phyloP scores from a whole-genome alignment of 2,888 invertebrate genomes.

The Nephrocerus scutellatus region DNA sequence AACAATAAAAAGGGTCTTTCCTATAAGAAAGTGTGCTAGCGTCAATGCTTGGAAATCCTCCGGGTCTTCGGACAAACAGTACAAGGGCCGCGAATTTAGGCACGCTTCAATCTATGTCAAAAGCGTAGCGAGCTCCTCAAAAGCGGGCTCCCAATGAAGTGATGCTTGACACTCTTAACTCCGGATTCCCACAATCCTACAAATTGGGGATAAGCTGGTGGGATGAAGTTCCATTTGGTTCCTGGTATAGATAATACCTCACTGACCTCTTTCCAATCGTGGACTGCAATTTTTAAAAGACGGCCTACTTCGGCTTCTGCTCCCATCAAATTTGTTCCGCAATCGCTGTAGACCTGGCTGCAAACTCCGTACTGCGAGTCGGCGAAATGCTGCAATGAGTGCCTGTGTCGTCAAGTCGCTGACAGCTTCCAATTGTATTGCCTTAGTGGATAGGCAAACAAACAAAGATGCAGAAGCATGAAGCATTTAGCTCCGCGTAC shows the following conservation, averaged over 20 bases:
- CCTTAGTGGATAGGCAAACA: constrained; percentile 25
- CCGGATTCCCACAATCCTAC: constrained; percentile 14
- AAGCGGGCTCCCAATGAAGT: constrained; percentile 2
- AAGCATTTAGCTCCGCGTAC: constrained; percentile 17
- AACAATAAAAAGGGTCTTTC: constrained; percentile 2
- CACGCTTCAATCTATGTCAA: constrained; percentile 23
- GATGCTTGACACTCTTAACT: constrained; percentile 9
- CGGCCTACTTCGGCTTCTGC: constrained; percentile 19
- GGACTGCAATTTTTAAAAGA: not conserved
- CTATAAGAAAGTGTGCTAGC: constrained; percentile 12
- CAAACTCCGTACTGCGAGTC: constrained; percentile 25
- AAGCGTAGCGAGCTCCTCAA: constrained; percentile 10
- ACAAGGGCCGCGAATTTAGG: constrained; percentile 22
- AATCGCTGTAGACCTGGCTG: constrained; percentile 26
- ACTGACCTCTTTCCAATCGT: constrained; percentile 1
- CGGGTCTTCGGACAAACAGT: constrained; percentile 16
- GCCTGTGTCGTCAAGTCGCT: constrained; percentile 21
- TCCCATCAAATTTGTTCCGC: constrained; percentile 32
- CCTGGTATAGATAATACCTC: constrained; percentile 1
- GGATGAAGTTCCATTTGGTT: constrained; percentile 31
- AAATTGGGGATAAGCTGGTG: constrained; percentile 12
- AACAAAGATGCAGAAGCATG: constrained; percentile 26
- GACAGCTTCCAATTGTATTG: constrained; percentile 19
- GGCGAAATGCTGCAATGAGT: constrained; percentile 27
- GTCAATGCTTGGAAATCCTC: constrained; percentile 25